These are phyloP conservation scores for Antennarius striatus DNA, from an alignment of 2,113 vertebrate species.

Conservation along the genomic window DNA sequence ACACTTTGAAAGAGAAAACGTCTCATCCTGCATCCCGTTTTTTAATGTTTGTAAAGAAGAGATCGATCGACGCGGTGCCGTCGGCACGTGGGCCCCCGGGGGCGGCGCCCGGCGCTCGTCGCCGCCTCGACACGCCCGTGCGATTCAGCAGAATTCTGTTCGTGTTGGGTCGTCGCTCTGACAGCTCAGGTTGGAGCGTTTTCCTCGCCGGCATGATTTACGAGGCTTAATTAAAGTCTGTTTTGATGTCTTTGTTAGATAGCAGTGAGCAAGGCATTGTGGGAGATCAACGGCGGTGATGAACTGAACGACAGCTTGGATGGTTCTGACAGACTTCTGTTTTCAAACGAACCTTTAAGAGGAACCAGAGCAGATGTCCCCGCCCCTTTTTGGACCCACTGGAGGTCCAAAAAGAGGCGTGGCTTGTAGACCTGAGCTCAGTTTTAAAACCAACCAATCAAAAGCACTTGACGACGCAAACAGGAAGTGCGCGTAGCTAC, in stretches of 20 bases:
- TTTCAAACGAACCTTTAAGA: no score
- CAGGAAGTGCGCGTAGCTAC: neutral
- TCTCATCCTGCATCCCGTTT: constrained; percentile 6
- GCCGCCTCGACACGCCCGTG: constrained; percentile 6
- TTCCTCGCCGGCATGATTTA: constrained; percentile 23
- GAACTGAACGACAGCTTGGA: no score
- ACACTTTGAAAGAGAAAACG: no score
- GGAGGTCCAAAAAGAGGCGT: no score
- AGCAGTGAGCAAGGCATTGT: constrained; percentile 8
- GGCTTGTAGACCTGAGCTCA: no score
- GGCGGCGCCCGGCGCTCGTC: neutral
- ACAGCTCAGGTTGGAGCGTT: constrained; percentile 3
- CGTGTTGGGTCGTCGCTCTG: neutral
- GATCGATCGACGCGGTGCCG: constrained; percentile 42
- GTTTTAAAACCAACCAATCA: neutral
- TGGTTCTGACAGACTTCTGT: no score
- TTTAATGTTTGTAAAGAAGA: no score
- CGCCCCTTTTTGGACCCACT: no score
- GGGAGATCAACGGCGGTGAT: neutral
- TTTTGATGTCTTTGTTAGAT: constrained; percentile 9
- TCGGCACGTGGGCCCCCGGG: neutral
- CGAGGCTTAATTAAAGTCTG: constrained; percentile 20
- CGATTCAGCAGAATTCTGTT: no score
- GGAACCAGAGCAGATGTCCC: no score
- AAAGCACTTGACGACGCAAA: neutral